These are phyloP conservation scores for Corvus cornix DNA, from an alignment of 2,113 vertebrate species.

Conservation along the genomic window DNA sequence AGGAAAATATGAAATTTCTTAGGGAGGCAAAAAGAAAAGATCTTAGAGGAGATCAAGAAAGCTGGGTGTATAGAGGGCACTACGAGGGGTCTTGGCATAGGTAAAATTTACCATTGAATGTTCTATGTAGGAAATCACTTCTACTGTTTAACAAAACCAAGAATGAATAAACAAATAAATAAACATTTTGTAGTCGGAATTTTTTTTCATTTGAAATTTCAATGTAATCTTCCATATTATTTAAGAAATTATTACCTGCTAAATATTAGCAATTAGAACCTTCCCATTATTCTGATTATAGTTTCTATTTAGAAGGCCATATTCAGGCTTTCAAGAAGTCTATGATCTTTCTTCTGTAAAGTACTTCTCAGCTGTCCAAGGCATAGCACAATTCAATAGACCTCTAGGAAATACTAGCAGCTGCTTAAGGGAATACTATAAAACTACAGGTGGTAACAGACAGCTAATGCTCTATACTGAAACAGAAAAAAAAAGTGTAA, in stretches of 20 bases:
- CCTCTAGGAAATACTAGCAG: not conserved
- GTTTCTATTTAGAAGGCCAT: not conserved
- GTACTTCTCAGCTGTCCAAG: not conserved
- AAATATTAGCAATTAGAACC: not conserved
- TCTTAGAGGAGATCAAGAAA: not conserved
- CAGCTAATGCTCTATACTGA: not conserved
- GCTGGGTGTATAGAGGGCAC: accelerated
- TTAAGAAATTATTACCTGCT: not conserved
- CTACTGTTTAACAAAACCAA: not conserved
- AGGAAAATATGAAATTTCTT: not conserved
- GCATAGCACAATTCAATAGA: not conserved
- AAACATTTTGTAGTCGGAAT: not conserved
- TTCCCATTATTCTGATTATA: not conserved
- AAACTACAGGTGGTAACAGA: not conserved
- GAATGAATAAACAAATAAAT: not conserved
- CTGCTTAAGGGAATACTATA: not conserved
- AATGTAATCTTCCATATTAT: not conserved
- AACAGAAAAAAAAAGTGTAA: not conserved
- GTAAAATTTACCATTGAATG: not conserved
- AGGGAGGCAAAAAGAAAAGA: not conserved
- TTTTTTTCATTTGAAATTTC: not conserved
- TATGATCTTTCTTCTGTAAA: not conserved
- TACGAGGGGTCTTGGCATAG: not conserved
- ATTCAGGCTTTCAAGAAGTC: not conserved
- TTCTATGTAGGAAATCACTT: not conserved